These are phyloP conservation scores for Eolophus roseicapilla DNA, from an alignment of 2,113 vertebrate genomes.

Conservation along the genomic window DNA sequence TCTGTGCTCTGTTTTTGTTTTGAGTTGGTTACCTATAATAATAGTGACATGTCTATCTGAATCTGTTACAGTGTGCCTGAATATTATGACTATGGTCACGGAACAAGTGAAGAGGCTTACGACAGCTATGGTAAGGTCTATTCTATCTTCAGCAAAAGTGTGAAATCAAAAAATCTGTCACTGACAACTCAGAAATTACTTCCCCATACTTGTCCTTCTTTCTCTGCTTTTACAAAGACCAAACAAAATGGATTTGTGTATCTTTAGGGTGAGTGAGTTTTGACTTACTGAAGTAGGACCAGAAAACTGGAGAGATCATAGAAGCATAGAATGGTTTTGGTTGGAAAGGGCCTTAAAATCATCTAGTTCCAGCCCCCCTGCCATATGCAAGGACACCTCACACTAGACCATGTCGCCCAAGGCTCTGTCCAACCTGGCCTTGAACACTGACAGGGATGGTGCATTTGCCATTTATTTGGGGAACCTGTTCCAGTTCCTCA, in stretches of 20 bases:
- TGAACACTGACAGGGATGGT: not conserved
- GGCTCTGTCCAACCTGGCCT: not conserved
- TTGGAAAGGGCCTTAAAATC: not conserved
- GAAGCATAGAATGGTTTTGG: not conserved
- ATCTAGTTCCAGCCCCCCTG: not conserved
- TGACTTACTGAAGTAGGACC: not conserved
- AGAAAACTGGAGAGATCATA: constrained; percentile 54
- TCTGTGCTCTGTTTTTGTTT: constrained; percentile 4
- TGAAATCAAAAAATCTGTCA: constrained; percentile 57
- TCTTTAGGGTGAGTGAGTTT: constrained; percentile 38
- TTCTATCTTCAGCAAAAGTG: constrained; percentile 27
- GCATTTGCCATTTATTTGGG: not conserved
- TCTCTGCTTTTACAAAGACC: constrained; percentile 10
- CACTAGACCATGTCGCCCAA: not conserved
- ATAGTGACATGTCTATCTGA: constrained; percentile 61
- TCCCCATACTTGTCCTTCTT: not conserved
- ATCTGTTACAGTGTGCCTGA: constrained; percentile 88
- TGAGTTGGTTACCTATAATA: not conserved
- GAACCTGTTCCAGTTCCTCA: not conserved
- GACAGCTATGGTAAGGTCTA: constrained; percentile 91
- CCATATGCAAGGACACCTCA: not conserved
- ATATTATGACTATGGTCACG: constrained; percentile 93
- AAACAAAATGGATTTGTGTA: constrained; percentile 58
- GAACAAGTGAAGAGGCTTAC: constrained; percentile 89
- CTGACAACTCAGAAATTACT: constrained; percentile 58